A percentile compares a stretch with the other conserved stretches of the same genome.
phyloP scores from a whole-genome alignment of 2,113 vertebrate genomes.

The Tragelaphus strepsiceros region DNA sequence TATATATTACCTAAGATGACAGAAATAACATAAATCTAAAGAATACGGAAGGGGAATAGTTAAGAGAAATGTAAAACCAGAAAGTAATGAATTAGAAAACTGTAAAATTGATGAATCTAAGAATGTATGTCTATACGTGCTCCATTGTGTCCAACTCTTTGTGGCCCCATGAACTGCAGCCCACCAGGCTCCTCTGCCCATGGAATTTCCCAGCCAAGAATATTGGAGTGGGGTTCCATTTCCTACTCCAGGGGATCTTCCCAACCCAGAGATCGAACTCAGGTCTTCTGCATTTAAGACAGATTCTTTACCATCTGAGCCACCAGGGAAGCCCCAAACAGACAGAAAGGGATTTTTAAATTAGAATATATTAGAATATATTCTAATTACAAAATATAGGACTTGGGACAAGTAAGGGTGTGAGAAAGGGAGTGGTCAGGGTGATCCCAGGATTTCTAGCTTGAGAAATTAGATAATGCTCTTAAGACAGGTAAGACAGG shows the following conservation, averaged over 20 bases:
- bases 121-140: background rate
- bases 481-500: background rate
- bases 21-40: constrained; percentile 3
- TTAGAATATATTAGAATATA: background rate
- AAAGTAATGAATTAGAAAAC: background rate
- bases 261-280: background rate
- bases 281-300: background rate
- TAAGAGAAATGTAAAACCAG: background rate
- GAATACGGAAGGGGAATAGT: background rate
- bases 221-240: background rate
- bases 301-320: background rate
- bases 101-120: background rate
- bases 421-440: background rate
- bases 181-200: background rate
- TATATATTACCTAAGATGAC: background rate
- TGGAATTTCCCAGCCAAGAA: background rate
- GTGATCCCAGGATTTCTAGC: background rate
- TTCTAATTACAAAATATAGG: background rate
- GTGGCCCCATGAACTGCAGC: background rate
- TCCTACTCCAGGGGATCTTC: background rate
- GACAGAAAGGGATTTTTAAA: background rate
- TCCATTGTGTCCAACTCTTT: background rate
- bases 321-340: background rate
- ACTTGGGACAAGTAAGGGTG: background rate
- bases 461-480: background rate